phyloP scores from a whole-genome alignment of 2,113 vertebrate species.

The Gambusia holbrooki region DNA sequence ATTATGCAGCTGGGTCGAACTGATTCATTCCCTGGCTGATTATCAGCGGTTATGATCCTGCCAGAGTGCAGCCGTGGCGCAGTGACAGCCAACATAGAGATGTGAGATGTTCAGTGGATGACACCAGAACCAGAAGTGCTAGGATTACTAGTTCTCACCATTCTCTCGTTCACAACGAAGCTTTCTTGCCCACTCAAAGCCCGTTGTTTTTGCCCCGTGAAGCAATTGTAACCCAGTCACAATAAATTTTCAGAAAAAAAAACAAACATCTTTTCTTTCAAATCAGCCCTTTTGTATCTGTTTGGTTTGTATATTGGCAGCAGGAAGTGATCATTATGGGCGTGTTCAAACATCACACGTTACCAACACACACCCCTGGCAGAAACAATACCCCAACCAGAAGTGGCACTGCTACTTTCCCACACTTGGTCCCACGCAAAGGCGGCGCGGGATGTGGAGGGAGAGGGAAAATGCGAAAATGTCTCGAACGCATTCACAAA shows the following conservation, averaged over 20 bases:
- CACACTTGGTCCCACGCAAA: constrained; percentile 61
- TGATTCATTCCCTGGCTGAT: constrained; percentile 51
- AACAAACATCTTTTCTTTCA: neutral
- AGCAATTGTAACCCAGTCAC: neutral
- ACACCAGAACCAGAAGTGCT: neutral
- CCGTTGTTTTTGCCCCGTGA: neutral
- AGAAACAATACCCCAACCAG: constrained; percentile 67
- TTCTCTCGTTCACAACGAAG: neutral
- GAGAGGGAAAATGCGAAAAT: constrained; percentile 38
- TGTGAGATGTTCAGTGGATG: neutral
- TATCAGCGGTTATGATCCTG: constrained; percentile 44
- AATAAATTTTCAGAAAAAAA: neutral
- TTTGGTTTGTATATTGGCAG: constrained; percentile 40
- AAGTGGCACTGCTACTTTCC: constrained; percentile 59
- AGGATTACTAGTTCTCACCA: neutral
- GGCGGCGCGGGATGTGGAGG: constrained; percentile 36
- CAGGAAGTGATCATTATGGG: constrained; percentile 62
- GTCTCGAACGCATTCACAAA: constrained; percentile 58
- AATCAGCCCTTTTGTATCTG: constrained; percentile 38
- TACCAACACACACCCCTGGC: constrained; percentile 33
- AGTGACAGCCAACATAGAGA: constrained; percentile 15
- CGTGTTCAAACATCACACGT: constrained; percentile 55
- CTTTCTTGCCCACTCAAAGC: constrained; percentile 1
- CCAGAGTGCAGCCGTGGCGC: constrained; percentile 28
- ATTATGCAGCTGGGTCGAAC: constrained; percentile 27